A percentile compares a stretch with the other conserved stretches of the same genome.
Conservation (phyloP, 2,113 vertebrate genomes). For the Oryzias melastigma region DNA sequence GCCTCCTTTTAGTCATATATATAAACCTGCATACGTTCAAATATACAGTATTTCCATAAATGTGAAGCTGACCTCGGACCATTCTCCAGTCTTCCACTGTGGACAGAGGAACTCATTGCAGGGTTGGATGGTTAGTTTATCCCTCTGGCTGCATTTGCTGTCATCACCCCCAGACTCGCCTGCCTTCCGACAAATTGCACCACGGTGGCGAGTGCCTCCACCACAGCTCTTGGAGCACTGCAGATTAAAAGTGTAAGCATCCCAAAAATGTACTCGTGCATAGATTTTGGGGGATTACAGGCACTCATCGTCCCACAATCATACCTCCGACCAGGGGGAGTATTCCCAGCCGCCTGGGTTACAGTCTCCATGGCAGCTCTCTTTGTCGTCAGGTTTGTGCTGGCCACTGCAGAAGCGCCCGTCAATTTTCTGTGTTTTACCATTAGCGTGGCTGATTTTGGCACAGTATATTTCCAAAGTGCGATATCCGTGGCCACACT, state of each 20-base stretch:
- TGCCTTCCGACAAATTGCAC: constrained; percentile 86
- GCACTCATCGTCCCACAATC: constrained; percentile 16
- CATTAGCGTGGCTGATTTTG: constrained; percentile 84
- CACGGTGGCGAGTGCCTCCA: constrained; percentile 84
- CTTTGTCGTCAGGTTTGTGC: constrained; percentile 86
- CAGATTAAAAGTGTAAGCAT: constrained; percentile 24
- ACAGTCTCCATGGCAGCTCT: constrained; percentile 91
- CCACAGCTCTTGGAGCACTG: constrained; percentile 96
- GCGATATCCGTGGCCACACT: constrained; percentile 89
- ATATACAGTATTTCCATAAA: background rate
- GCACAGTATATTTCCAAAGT: constrained; percentile 89
- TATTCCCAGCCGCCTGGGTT: constrained; percentile 92
- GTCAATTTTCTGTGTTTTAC: constrained; percentile 88
- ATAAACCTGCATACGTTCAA: no score
- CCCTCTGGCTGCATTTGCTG: constrained; percentile 89
- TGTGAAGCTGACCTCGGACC: constrained; percentile 88
- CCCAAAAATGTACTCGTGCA: background rate
- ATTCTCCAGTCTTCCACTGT: constrained; percentile 90
- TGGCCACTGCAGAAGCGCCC: constrained; percentile 85
- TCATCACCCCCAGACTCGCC: constrained; percentile 83
- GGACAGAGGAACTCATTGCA: constrained; percentile 93
- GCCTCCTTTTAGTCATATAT: no score
- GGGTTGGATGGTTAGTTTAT: constrained; percentile 84
- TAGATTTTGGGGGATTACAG: no score
- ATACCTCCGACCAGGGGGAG: constrained; percentile 92